Base-by-base conservation (phyloP, 2,888 invertebrate species). In the Aelia acuminata region DNA sequence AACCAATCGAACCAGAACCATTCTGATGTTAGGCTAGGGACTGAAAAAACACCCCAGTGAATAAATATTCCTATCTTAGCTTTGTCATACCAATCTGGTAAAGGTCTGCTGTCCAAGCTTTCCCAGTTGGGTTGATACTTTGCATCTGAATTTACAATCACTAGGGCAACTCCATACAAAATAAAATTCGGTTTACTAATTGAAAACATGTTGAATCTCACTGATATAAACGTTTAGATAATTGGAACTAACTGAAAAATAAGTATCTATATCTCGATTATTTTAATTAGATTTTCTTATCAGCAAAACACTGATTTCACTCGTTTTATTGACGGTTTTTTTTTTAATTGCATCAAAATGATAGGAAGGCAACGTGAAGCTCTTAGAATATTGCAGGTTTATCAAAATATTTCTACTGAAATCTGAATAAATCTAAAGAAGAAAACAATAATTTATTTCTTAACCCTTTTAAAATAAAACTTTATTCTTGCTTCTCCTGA, bases 1-100 rank as follows among this genome's bases (percentile, higher is more conserved):
- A 94, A 93, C 98, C 97, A 98, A 91, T 95, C 93, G 35, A 92
- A 93, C 98, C 98, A 98, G 92, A 98, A 98, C 98, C 98, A 98
- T 93, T 98, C 98, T 0, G 95, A 95, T 0, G 95, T 95, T 92
- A 95, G 96, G 91, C 97, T 96, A 0, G 98, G 98, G 20, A 98
- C 98, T 0, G 97, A 95, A 91, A 96, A 98, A 0, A 98, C 96
- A 0, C 98, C 98, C 97, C 98, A 98, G 91, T 98, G 98, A 75
- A 98, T 93, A 91, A 98, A 98, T 91, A 98, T 97, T 5, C 98
- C 98, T 90, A 97, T 93, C 93, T 98, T 98, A 0, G 96, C 96
- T 88, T 96, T 94, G 91, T 98, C 98, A 92, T 96, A 98, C 98
- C 98, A 98, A 5, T 92, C 90, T 0, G 98, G 98, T 88, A 98